Conservation (phyloP, 2,113 vertebrate genomes). For the Laticauda laticaudata region DNA sequence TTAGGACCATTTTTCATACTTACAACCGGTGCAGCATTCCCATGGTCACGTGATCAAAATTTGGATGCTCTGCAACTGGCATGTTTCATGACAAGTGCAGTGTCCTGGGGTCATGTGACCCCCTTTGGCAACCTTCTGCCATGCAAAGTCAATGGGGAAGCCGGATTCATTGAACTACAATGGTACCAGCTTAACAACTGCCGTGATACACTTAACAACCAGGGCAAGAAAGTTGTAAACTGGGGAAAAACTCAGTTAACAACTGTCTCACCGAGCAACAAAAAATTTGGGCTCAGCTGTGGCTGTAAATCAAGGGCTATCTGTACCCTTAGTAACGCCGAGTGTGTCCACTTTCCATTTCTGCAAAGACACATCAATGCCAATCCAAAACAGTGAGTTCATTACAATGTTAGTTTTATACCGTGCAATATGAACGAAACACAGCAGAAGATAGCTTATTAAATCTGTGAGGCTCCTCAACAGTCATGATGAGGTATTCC, state of each 20-base stretch:
- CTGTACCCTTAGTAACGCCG: too few relatives aligned
- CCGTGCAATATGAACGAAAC: neutral
- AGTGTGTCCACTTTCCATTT: neutral
- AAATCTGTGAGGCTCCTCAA: slow-evolving; percentile 28
- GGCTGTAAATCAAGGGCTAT: neutral
- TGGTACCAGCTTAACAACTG: neutral
- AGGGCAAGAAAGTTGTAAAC: neutral
- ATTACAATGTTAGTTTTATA: neutral
- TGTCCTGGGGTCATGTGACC: neutral
- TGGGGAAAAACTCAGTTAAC: neutral
- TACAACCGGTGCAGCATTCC: neutral
- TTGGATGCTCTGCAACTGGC: neutral
- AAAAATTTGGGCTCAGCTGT: neutral
- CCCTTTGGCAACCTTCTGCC: neutral
- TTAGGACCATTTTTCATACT: neutral
- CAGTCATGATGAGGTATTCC: slow-evolving; percentile 21
- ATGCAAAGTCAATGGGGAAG: neutral
- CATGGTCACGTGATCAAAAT: neutral
- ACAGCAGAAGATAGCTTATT: neutral
- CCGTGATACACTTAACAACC: neutral
- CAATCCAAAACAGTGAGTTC: neutral
- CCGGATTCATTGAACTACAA: neutral
- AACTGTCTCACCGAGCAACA: neutral
- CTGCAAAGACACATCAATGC: neutral
- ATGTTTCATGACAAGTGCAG: neutral